These are phyloP conservation scores for Genyomyrus donnyi DNA, from an alignment of 2,113 vertebrate genomes.

Conservation along the genomic window DNA sequence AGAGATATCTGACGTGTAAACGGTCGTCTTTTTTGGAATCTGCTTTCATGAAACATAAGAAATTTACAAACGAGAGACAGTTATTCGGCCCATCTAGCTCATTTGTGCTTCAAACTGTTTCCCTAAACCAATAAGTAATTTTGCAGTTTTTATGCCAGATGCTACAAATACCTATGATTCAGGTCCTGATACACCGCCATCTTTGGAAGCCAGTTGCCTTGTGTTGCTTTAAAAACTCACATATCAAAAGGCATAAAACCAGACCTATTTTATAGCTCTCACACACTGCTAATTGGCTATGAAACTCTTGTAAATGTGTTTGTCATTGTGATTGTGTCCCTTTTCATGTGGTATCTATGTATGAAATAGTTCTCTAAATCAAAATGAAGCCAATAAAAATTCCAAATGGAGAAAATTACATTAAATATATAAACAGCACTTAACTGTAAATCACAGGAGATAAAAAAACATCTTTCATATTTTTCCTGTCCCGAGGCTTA, in stretches of 20 bases:
- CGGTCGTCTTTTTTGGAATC: not conserved
- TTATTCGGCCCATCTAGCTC: too few species aligned
- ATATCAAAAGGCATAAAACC: not conserved
- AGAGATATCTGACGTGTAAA: not conserved
- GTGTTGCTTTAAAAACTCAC: not conserved
- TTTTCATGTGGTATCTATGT: not conserved
- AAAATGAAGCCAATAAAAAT: not conserved
- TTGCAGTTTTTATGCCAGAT: too few species aligned
- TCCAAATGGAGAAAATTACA: not conserved
- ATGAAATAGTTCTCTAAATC: not conserved
- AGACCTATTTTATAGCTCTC: not conserved
- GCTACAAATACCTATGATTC: too few species aligned
- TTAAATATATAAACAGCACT: not conserved
- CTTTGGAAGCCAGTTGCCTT: too few species aligned
- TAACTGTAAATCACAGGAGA: not conserved
- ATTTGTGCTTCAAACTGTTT: not conserved
- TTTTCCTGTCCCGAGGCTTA: not conserved
- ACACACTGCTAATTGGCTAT: not conserved
- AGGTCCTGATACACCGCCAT: too few species aligned
- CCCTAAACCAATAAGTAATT: too few species aligned
- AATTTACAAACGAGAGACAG: too few species aligned
- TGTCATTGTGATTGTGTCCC: not conserved
- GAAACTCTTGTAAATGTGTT: not conserved
- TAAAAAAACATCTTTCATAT: not conserved
- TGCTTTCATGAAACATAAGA: not conserved